Base-by-base conservation (phyloP, 2,113 vertebrate genomes). In the Pipa parva region DNA sequence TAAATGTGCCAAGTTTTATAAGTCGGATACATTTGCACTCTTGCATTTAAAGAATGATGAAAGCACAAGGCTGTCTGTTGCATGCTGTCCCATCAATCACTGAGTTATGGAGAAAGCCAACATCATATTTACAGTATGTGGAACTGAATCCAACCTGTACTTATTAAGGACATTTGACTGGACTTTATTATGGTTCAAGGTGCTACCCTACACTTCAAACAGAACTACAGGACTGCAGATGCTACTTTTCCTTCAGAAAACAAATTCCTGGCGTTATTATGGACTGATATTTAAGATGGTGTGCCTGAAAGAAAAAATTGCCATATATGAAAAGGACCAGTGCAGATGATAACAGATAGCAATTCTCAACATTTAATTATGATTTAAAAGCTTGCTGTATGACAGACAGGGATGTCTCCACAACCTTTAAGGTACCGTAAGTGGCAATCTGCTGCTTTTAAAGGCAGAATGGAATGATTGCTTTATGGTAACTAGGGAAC, bases 1-100 rank as follows among this genome's bases (percentile, higher is more conserved):
- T 59, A 58, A 91, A 91, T 89, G 89, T 92, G 88, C 87, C 89
- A 89, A 87, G 77, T 57, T 82, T 80, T 79, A 79, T 89, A 82
- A 81, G 80, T 82, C 59, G 17, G 22, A 83, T 78, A 77, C 74
- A 81, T 80, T 86, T 89, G 87, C 89, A 87, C 87, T 86, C 59
- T 33, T 79, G 78, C 78, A 80, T 85, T 83, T 81, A 85, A 58
- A 83, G 63, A 78, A 78, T 74, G 73, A 87, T 73, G 79, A 80
- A 88, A 90, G 88, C 89, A 90, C 89, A 91, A 89, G 45, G 77
- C 78, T 72, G 80, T 82, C 79, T 82, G 80, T 76, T 7, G 74
- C 77, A 70, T 70, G 57, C 26, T 31, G 66, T 21, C 66, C 31
- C 36, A 13, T 12, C 58, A 22, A n/a, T 48, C 27, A 59, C 9